These are phyloP conservation scores for Pangasius sanitwongsei DNA, from an alignment of 2,797 vertebrate species.

Conservation along the genomic window DNA sequence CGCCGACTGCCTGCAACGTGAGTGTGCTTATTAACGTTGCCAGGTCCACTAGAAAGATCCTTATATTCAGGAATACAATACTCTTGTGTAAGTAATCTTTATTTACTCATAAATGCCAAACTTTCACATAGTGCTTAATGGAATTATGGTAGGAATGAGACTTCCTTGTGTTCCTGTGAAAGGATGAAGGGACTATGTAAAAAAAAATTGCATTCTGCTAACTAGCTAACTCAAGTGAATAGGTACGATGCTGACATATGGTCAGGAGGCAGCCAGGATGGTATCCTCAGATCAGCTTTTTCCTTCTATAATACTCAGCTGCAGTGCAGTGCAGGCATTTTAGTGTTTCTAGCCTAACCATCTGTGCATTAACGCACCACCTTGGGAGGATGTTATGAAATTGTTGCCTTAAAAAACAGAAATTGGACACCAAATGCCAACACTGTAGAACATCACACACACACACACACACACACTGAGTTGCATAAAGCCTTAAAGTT, in stretches of 20 bases:
- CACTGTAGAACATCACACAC: too few species aligned
- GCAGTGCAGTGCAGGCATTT: too few species aligned
- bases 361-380: too few species aligned
- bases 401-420: too few species aligned
- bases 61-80: neutral
- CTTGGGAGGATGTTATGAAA: too few species aligned
- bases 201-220: neutral
- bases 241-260: neutral
- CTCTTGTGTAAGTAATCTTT: neutral
- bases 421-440: too few species aligned
- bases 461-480: too few species aligned
- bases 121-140: neutral
- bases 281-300: too few species aligned
- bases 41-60: neutral
- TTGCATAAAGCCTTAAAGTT: too few species aligned
- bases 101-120: neutral
- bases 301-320: too few species aligned
- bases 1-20: constrained; percentile 96
- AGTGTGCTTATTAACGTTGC: constrained; percentile 64
- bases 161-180: neutral
- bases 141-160: neutral
- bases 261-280: neutral
- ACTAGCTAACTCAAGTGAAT: neutral
- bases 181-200: neutral
- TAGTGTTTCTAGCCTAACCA: too few species aligned